Evolutionary conservation across 2,113 vertebrate species (phyloP), one percentile per base, ranked within the genome.

Genomic region (Argyrosomus japonicus): DNA sequence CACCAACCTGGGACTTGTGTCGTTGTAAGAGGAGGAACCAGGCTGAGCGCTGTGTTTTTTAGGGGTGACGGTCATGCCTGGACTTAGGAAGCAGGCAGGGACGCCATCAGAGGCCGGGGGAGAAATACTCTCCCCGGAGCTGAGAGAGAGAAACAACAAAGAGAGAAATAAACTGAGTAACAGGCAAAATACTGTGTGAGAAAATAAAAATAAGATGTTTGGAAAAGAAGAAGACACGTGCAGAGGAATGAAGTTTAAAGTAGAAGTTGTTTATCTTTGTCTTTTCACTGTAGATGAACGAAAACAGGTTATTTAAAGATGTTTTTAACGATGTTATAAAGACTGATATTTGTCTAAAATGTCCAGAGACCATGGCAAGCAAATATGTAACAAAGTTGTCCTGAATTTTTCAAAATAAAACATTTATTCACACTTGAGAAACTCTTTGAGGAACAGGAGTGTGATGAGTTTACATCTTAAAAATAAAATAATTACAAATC

Each of bases 41-140:
- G 95, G 77, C 85, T 94, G 94, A 65, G 83, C 75, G 63, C 73
- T 91, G 84, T 81, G 78, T 73, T 92, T 94, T 68, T 93, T 92
- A 11, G 94, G 95, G 58, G 90, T 21, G 91, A 96, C 86, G 72
- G 96, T 98, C 97, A 97, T 97, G 77, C 96, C 96, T 94, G 95
- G 93, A 88, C 92, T 84, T 75, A 88, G 90, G 45, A 93, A 70
- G 0, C 89, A 77, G 40, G 60, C 88, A 4, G 92, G 90, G 90
- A 93, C 93, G 93, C 96, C 96, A 95, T 96, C 77, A 3, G 91
- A 63, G 67, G 87, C 93, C 65, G 94, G 79, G 86, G 93, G 93
- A 53, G 92, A 82, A 75, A 87, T 64, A 9, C 92, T 92, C 6
- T 95, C 92, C 73, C 78, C 79, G 57, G 75, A 68, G 9, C 87